A percentile compares a stretch with the other conserved stretches of the same genome.
phyloP scores from a whole-genome alignment of 2,113 vertebrate genomes.

The Gadus macrocephalus region DNA sequence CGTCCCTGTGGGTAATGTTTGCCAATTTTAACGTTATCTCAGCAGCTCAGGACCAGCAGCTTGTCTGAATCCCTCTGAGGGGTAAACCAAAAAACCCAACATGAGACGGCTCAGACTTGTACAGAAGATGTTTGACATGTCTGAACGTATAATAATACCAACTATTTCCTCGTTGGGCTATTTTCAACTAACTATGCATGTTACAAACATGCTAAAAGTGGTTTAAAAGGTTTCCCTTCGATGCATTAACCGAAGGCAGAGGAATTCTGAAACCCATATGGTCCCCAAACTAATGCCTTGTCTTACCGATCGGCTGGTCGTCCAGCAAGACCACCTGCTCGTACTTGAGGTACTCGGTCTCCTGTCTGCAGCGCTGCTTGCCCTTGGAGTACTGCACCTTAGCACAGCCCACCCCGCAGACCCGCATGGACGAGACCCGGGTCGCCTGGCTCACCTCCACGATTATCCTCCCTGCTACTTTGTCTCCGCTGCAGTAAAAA shows the following conservation, averaged over 20 bases:
- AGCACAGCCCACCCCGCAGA: constrained; percentile 82
- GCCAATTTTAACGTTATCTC: too few relatives aligned
- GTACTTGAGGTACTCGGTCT: constrained; percentile 81
- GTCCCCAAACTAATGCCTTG: background rate
- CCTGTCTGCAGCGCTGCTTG: constrained; percentile 82
- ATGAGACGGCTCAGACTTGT: too few relatives aligned
- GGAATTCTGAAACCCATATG: background rate
- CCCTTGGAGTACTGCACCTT: constrained; percentile 87
- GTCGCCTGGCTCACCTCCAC: constrained; percentile 81
- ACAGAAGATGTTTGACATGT: too few relatives aligned
- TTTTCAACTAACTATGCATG: too few relatives aligned
- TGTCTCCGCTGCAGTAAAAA: constrained; percentile 2
- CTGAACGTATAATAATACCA: too few relatives aligned
- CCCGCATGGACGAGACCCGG: constrained; percentile 71
- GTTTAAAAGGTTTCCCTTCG: background rate
- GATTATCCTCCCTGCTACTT: background rate
- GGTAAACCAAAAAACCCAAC: too few relatives aligned
- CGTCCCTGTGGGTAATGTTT: background rate
- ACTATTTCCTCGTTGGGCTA: too few relatives aligned
- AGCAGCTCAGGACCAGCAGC: too few relatives aligned
- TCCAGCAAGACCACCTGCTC: constrained; percentile 77
- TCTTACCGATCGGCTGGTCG: constrained; percentile 76
- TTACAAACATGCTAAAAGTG: too few relatives aligned
- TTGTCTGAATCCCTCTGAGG: too few relatives aligned
- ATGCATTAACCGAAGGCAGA: background rate